A percentile compares a stretch with the other conserved stretches of the same genome.
Conservation (phyloP, 2,888 invertebrate species). For the Willowsia nigromaculata region DNA sequence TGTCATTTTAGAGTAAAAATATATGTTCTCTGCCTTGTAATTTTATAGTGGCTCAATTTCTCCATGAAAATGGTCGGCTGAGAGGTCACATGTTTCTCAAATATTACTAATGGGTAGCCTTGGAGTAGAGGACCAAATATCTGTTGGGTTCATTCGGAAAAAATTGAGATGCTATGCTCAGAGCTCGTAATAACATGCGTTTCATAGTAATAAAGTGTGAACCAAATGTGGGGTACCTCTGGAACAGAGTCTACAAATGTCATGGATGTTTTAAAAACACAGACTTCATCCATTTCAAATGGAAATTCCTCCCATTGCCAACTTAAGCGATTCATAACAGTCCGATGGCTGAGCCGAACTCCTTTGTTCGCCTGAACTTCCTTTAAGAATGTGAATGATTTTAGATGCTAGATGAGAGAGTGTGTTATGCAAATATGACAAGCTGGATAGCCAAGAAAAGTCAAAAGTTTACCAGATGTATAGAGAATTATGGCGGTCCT, state of each 20-base stretch:
- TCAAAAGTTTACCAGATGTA: slow-evolving; percentile 87
- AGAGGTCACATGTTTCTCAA: slow-evolving; percentile 84
- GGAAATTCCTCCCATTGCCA: slow-evolving; percentile 94
- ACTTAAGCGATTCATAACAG: slow-evolving; percentile 89
- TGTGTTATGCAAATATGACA: neutral
- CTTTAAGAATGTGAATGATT: no score
- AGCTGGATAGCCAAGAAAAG: no score
- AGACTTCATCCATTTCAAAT: slow-evolving; percentile 85
- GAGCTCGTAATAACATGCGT: no score
- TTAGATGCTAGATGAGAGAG: no score
- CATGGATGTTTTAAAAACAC: slow-evolving; percentile 93
- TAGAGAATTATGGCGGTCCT: slow-evolving; percentile 88
- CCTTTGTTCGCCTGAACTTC: slow-evolving; percentile 80
- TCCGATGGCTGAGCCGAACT: slow-evolving; percentile 88
- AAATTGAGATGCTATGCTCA: no score
- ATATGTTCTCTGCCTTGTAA: no score
- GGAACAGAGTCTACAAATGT: slow-evolving; percentile 93
- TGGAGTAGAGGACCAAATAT: slow-evolving; percentile 93
- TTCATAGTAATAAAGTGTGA: no score
- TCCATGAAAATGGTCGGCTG: slow-evolving; percentile 68
- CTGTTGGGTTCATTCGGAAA: no score
- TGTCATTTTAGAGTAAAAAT: no score
- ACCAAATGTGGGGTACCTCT: no score
- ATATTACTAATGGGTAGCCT: slow-evolving; percentile 86
- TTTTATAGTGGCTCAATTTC: slow-evolving; percentile 33